Conservation (phyloP, 2,113 vertebrate species). For the Gymnocephalus cernua region DNA sequence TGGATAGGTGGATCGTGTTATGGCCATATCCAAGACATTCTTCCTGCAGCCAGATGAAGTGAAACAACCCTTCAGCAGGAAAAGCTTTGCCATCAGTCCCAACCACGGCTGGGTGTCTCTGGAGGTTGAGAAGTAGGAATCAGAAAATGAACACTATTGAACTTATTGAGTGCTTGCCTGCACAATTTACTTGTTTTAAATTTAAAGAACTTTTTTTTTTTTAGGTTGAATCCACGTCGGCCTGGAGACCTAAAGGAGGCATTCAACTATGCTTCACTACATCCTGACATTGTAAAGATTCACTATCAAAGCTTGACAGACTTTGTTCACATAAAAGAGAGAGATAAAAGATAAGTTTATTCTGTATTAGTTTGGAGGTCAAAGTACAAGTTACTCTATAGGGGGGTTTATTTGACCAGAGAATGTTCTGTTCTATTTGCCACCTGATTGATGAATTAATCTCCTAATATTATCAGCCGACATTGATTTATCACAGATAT, state of each 20-base stretch:
- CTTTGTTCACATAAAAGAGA: not conserved
- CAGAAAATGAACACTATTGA: not conserved
- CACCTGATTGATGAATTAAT: not conserved
- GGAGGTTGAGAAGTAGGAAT: conserved; percentile 75
- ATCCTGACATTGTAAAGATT: conserved; percentile 73
- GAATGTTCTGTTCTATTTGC: not conserved
- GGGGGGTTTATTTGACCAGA: not conserved
- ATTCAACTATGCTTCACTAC: conserved; percentile 70
- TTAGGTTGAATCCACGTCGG: conserved; percentile 77
- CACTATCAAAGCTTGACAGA: not conserved
- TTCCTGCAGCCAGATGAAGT: conserved; percentile 78
- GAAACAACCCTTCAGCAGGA: conserved; percentile 72
- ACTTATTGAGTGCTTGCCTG: not conserved
- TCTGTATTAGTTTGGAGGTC: not conserved
- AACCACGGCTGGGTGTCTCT: conserved; percentile 82
- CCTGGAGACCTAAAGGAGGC: conserved; percentile 84
- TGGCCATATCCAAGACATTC: conserved; percentile 75
- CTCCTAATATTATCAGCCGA: not conserved
- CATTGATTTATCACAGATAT: not conserved
- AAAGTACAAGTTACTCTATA: conserved; percentile 19
- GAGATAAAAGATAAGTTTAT: not conserved
- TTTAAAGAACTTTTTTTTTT: not conserved
- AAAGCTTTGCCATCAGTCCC: not conserved
- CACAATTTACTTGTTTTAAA: not conserved
- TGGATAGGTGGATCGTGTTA: conserved; percentile 72